Base-by-base conservation (phyloP, 2,113 vertebrate species). In the Grallaria varia region DNA sequence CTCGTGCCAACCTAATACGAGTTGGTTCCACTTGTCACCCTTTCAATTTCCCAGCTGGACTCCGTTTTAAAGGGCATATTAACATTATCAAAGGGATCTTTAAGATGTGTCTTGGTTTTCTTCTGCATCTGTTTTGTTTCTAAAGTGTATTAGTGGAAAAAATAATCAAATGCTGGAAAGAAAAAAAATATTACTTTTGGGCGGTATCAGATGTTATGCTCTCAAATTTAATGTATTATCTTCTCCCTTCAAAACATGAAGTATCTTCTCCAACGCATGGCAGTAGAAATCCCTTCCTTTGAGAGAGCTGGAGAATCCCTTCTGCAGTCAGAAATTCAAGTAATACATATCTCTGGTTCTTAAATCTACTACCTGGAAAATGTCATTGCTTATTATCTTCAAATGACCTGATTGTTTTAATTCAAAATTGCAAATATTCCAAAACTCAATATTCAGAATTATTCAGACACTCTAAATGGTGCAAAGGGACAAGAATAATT, bases 1-100 rank as follows among this genome's bases (percentile, higher is more conserved):
- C 92, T 95, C 63, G 52, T 95, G 97, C 98, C 98, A 98, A 92
- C 94, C 94, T 96, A 96, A 98, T 96, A 93, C 84, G 89, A 97
- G 97, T 98, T 98, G 96, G 97, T 98, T 98, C 96, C 97, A 98
- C 97, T 98, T 98, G 97, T 97, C 98, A 98, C 95, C 95, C 97
- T 97, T 98, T 98, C 97, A 92, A 96, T 97, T 98, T 98, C 97
- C 92, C 97, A 97, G 96, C 96, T 95, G 91, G 96, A 90, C 97
- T 97, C 93, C 24, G 56, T 97, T 97, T 98, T 98, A 98, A 98
- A 98, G 95, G 98, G 95, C 95, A 85, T 97, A 97, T 98, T 98
- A 98, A 86, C 97, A 98, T 98, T 98, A 98, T 98, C 98, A 94
- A 79, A 94, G 80, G 82, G 83, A 98, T 98, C 97, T 97, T 97